These are phyloP conservation scores for Cantharis nigra DNA, from an alignment of 2,888 invertebrate genomes.

Conservation along the genomic window DNA sequence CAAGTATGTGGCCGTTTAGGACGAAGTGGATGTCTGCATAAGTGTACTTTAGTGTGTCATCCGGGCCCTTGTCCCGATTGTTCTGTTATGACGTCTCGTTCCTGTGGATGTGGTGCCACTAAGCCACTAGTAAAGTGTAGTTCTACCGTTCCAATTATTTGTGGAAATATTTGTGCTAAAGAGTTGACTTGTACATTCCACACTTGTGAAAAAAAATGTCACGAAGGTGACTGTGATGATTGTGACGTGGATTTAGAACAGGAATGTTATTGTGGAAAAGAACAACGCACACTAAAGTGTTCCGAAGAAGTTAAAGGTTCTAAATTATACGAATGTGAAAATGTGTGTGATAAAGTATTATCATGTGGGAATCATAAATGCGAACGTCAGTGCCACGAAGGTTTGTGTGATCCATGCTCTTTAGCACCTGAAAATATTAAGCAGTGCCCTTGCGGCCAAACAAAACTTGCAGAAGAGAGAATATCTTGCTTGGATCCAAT, in stretches of 20 bases:
- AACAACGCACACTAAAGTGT: slow-evolving; percentile 66
- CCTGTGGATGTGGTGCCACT: slow-evolving; percentile 80
- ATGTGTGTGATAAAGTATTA: slow-evolving; percentile 64
- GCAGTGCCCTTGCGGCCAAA: slow-evolving; percentile 79
- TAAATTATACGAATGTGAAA: slow-evolving; percentile 64
- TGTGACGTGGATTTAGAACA: slow-evolving; percentile 73
- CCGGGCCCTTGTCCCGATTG: slow-evolving; percentile 96
- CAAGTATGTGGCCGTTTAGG: slow-evolving; percentile 72
- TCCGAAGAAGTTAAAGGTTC: slow-evolving; percentile 58
- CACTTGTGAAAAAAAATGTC: slow-evolving; percentile 74
- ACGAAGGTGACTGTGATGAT: slow-evolving; percentile 74
- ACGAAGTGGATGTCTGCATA: slow-evolving; percentile 60
- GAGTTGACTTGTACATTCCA: slow-evolving; percentile 79
- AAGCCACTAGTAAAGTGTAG: slow-evolving; percentile 73
- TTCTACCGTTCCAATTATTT: slow-evolving; percentile 71
- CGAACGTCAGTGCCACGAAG: slow-evolving; percentile 69
- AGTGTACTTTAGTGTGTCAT: slow-evolving; percentile 84
- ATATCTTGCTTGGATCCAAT: slow-evolving; percentile 79
- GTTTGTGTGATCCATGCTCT: slow-evolving; percentile 68
- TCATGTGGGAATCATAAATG: slow-evolving; percentile 75
- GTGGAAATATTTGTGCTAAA: slow-evolving; percentile 75
- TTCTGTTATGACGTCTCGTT: slow-evolving; percentile 71
- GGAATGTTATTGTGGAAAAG: slow-evolving; percentile 74
- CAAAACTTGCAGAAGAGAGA: slow-evolving; percentile 58
- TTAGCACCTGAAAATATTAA: slow-evolving; percentile 65